Base-by-base conservation (phyloP, 2,888 invertebrate species). In the Taphrorychus bicolor region DNA sequence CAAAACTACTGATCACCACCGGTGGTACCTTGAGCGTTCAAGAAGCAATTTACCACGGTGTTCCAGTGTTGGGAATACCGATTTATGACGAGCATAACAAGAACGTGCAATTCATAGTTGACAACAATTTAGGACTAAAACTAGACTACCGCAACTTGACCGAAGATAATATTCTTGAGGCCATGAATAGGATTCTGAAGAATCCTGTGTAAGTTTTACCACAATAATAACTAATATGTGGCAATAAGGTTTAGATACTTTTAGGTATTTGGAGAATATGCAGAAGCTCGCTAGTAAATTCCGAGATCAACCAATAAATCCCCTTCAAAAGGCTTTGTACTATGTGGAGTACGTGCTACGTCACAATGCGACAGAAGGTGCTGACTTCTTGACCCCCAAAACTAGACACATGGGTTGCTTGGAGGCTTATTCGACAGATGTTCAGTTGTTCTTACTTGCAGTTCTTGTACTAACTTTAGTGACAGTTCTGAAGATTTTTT, bases 11-110 rank as follows among this genome's bases (percentile, higher is more conserved):
- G 9, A 66, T 70, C 3, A 70, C 70, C 32, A 62, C 66, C 9
- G 70, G 70, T 9, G 66, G 69, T 16, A 45, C 58, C 2, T 19
- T 70, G n/a, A 66, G 54, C 40, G 49, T 70, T n/a, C 70, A 70
- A 41, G 69, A 70, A 62, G 70, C 70, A 7, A 61, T 70, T 14
- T 58, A 22, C 22, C 62, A 70, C 45, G 70, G 66, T 18, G 62
- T 70, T 1, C 66, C 70, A 19, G 59, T 70, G 0, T 7, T 70
- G 7, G 70, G 70, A 9, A 61, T 70, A 9, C 70, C 70, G 2
- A 62, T 70, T 45, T 66, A 66, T 42, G 62, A 59, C 17, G 70
- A 70, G 4, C 70, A 70, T 16, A 58, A 58, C 23, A 53, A 48
- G 58, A 70, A 70, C 41, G 54, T 70, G 3, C 56, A 66, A 49